A percentile compares a stretch with the other conserved stretches of the same genome.
Conservation (phyloP, 1,140 invertebrate genomes). For the Panonychus citri region DNA sequence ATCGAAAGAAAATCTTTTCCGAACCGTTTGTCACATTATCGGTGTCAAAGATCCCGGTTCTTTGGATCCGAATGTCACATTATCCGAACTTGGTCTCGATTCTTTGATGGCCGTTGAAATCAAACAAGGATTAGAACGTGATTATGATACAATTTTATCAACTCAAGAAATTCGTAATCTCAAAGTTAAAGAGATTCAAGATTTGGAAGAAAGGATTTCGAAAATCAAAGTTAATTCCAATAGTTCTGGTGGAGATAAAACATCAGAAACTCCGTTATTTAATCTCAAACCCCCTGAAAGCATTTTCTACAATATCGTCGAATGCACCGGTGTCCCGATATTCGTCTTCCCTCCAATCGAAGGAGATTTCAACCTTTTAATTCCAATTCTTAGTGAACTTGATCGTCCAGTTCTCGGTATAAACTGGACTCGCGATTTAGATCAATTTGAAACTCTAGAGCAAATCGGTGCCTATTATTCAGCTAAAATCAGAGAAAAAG, state of each 20-base stretch:
- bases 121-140: slow-evolving; percentile 27
- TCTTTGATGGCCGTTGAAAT: slow-evolving; percentile 93
- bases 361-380: slow-evolving; percentile 1
- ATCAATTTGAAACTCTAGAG: neutral
- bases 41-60: slow-evolving; percentile 53
- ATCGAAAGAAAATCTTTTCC: slow-evolving; percentile 17
- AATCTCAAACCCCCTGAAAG: slow-evolving; percentile 21
- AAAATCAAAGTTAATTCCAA: slow-evolving; percentile 9
- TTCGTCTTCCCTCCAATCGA: slow-evolving; percentile 6
- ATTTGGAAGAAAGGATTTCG: slow-evolving; percentile 3
- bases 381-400: neutral
- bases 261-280: slow-evolving; percentile 16
- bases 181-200: slow-evolving; percentile 4
- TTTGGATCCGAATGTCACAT: slow-evolving; percentile 40
- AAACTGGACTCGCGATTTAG: slow-evolving; percentile 5
- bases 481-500: neutral
- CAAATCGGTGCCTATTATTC: neutral
- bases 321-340: neutral
- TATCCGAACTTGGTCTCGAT: slow-evolving; percentile 85
- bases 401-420: slow-evolving; percentile 4
- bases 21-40: slow-evolving; percentile 22
- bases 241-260: neutral
- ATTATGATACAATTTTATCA: slow-evolving; percentile 10
- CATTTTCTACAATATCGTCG: slow-evolving; percentile 24
- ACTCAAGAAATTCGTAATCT: slow-evolving; percentile 10